Evolutionary conservation across 2,797 vertebrate genomes (phyloP).

Genomic region (Taeniopygia guttata): DNA sequence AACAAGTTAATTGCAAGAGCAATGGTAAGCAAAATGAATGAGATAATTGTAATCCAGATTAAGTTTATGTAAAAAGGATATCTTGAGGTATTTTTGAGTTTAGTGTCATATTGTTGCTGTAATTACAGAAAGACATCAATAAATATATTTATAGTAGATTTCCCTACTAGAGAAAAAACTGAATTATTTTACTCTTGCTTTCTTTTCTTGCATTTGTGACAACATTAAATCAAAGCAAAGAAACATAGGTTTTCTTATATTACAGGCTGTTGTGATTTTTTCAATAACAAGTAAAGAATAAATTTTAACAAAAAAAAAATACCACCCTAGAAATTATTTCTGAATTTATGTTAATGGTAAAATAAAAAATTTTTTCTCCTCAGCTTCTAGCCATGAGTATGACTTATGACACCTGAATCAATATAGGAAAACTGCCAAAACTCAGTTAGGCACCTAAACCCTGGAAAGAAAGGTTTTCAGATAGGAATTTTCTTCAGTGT

Average conservation of each 20-base stretch:
- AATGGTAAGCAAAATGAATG: neutral
- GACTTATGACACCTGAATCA: neutral
- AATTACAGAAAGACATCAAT: neutral
- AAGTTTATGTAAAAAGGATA: neutral
- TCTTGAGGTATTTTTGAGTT: accelerated
- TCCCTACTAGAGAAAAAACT: neutral
- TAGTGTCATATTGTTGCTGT: neutral
- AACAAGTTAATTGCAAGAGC: neutral
- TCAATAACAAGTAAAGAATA: neutral
- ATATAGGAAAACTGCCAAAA: neutral
- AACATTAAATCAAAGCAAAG: neutral
- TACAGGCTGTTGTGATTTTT: neutral
- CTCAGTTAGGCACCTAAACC: neutral
- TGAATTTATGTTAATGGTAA: neutral
- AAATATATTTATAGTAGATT: neutral
- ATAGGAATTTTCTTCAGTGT: neutral
- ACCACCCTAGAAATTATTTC: neutral
- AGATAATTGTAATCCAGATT: neutral
- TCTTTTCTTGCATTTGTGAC: neutral
- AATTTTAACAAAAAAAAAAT: neutral
- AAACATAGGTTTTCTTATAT: neutral
- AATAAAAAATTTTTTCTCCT: neutral
- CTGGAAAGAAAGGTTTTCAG: neutral
- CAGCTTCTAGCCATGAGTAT: neutral
- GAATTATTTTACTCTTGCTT: neutral